Conservation (phyloP, 2,113 vertebrate genomes). For the Oriolus oriolus region DNA sequence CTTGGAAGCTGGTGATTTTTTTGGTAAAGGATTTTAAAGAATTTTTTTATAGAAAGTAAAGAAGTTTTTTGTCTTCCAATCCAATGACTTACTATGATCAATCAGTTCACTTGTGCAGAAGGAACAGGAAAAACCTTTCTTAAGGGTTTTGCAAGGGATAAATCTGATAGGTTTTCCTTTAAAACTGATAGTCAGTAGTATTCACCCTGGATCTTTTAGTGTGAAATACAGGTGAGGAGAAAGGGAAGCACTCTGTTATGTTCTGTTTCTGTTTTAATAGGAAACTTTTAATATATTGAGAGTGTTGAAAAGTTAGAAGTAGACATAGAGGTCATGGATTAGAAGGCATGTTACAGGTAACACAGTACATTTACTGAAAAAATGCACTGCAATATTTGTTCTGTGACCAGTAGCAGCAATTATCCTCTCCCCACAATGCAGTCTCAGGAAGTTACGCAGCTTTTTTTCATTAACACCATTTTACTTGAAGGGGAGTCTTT, state of each 20-base stretch:
- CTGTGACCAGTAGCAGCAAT: background rate
- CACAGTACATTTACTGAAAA: background rate
- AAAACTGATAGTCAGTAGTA: background rate
- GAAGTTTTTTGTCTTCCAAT: background rate
- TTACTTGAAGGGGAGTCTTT: background rate
- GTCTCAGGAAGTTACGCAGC: background rate
- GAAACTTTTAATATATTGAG: background rate
- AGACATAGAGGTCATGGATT: background rate
- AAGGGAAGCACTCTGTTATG: background rate
- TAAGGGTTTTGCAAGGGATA: background rate
- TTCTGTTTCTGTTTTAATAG: background rate
- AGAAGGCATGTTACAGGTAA: background rate
- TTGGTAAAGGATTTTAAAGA: background rate
- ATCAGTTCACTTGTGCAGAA: background rate
- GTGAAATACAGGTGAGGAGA: background rate
- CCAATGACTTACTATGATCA: background rate
- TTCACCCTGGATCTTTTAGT: background rate
- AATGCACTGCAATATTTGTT: background rate
- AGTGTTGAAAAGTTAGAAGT: background rate
- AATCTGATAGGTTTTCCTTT: background rate
- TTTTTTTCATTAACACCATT: background rate
- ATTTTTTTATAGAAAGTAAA: background rate
- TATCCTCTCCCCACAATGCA: background rate
- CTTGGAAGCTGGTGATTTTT: background rate
- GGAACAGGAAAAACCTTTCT: background rate